Percentiles rank a stretch among this genome's conserved stretches.
These are phyloP conservation scores for Sialia sialis DNA, from an alignment of 2,113 vertebrate genomes.

Conservation along the genomic window DNA sequence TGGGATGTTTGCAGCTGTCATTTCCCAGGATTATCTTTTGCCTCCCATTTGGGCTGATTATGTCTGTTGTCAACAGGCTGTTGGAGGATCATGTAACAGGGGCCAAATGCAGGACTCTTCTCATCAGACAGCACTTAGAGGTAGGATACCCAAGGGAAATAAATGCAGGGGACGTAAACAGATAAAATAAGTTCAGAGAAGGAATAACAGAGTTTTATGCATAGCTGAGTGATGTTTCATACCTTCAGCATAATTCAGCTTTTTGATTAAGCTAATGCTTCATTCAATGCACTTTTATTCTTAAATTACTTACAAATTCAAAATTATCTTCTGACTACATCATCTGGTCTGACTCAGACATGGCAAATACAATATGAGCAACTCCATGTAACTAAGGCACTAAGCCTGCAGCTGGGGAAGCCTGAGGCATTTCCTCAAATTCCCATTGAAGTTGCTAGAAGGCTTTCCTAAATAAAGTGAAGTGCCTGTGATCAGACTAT, in stretches of 20 bases:
- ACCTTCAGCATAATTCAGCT: not conserved
- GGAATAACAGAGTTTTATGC: not conserved
- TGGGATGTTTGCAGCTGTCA: conserved; percentile 63
- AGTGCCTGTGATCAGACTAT: not conserved
- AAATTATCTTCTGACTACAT: not conserved
- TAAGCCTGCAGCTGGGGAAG: not conserved
- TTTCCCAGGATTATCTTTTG: conserved; percentile 61
- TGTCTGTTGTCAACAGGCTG: conserved; percentile 42
- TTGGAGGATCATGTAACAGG: not conserved
- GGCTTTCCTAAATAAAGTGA: not conserved
- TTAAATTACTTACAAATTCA: conserved; percentile 37
- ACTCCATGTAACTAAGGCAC: not conserved
- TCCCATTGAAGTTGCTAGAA: not conserved
- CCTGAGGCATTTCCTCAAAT: not conserved
- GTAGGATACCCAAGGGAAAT: not conserved
- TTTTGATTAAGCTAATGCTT: conserved; percentile 42
- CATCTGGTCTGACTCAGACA: not conserved
- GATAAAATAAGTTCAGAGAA: not conserved
- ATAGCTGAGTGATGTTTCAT: not conserved
- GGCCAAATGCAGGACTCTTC: not conserved
- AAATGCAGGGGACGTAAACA: not conserved
- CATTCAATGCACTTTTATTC: conserved; percentile 65
- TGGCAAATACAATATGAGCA: conserved; percentile 25
- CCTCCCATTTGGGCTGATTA: conserved; percentile 26
- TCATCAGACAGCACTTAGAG: not conserved